Percentiles rank a stretch among this genome's conserved stretches.
Evolutionary conservation across 2,888 invertebrate species (phyloP).

Genomic region (Platycheirus albimanus): DNA sequence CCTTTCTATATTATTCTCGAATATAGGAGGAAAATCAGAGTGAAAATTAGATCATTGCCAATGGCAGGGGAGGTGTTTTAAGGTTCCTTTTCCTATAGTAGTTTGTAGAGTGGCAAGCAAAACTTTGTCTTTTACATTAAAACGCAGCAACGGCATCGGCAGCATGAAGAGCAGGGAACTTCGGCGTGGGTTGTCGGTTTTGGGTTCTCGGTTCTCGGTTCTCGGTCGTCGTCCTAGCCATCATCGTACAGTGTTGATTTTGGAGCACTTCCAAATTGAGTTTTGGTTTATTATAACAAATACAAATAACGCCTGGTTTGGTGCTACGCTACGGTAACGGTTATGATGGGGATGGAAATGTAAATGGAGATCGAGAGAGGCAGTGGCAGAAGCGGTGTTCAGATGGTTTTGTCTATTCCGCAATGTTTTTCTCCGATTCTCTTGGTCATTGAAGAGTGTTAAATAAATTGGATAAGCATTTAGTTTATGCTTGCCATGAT

Average conservation of each 20-base stretch:
- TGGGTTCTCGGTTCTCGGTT: too few species aligned
- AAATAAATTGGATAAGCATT: slow-evolving; percentile 40
- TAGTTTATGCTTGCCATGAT: slow-evolving; percentile 24
- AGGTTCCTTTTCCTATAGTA: background rate
- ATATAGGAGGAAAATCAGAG: slow-evolving; percentile 25
- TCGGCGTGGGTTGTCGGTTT: too few species aligned
- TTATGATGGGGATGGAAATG: background rate
- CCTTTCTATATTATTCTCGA: slow-evolving; percentile 1
- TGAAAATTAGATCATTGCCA: slow-evolving; percentile 42
- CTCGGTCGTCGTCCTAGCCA: background rate
- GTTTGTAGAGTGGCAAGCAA: slow-evolving; percentile 5
- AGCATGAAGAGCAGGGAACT: slow-evolving; percentile 20
- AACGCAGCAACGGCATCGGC: too few species aligned
- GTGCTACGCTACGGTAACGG: background rate
- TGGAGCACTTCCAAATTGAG: slow-evolving; percentile 64
- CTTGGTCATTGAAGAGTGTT: slow-evolving; percentile 33
- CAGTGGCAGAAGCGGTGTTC: background rate
- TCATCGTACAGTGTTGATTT: slow-evolving; percentile 45
- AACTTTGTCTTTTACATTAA: slow-evolving; percentile 62
- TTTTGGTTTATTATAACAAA: slow-evolving; percentile 63
- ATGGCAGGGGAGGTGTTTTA: slow-evolving; percentile 39
- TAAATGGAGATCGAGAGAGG: background rate
- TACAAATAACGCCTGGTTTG: slow-evolving; percentile 39
- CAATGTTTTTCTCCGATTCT: slow-evolving; percentile 22
- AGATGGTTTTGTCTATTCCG: slow-evolving; percentile 43